phyloP scores from a whole-genome alignment of 2,113 vertebrate species.

The Ammospiza caudacuta region DNA sequence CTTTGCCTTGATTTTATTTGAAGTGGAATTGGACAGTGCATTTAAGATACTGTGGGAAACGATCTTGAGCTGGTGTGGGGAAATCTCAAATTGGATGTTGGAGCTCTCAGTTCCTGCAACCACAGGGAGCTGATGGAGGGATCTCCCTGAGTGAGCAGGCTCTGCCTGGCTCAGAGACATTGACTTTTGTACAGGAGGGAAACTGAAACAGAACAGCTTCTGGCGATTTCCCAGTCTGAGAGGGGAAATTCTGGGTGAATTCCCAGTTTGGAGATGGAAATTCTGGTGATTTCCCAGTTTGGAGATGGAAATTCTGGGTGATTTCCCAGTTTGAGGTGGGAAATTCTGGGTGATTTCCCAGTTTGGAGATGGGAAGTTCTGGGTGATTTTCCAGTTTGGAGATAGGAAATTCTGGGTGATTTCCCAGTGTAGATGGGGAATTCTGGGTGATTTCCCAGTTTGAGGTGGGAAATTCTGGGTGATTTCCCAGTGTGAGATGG shows the following conservation, averaged over 20 bases:
- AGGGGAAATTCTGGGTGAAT: neutral
- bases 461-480: too few relatives aligned
- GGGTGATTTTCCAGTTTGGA: too few relatives aligned
- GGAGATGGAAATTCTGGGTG: neutral
- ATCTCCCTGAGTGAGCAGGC: neutral
- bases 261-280: accelerated
- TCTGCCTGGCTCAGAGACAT: neutral
- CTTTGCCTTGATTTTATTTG: conserved; percentile 33
- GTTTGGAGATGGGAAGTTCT: neutral
- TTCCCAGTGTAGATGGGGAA: too few relatives aligned
- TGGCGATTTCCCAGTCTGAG: neutral
- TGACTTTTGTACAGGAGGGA: neutral
- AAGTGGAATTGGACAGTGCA: neutral
- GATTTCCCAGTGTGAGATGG: too few relatives aligned
- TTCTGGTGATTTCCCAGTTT: too few relatives aligned
- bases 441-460: neutral
- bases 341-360: neutral
- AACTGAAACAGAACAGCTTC: neutral
- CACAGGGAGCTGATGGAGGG: neutral
- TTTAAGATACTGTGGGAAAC: neutral
- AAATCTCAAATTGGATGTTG: neutral
- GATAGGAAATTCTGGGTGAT: too few relatives aligned
- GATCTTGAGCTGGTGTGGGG: neutral
- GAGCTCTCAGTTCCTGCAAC: neutral
- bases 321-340: accelerated